Evolutionary conservation across 2,888 invertebrate genomes (phyloP).

Genomic region (Epinotia brunnichana): DNA sequence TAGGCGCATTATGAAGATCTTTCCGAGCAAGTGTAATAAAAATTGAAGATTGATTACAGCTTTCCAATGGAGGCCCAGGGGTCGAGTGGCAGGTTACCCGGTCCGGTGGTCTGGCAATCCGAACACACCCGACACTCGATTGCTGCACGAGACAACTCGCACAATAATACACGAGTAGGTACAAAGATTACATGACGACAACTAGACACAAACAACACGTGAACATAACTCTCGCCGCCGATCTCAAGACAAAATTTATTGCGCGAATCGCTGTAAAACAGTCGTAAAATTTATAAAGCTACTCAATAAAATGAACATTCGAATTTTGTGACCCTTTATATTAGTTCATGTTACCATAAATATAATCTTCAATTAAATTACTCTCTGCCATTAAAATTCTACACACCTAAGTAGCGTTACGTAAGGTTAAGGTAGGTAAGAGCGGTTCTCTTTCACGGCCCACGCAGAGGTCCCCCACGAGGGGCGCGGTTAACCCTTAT

Average conservation of each 20-base stretch:
- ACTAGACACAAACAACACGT: constrained; percentile 58
- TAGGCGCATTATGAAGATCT: too few species aligned
- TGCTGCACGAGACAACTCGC: constrained; percentile 23
- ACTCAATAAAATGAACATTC: constrained; percentile 76
- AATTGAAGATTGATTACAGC: too few species aligned
- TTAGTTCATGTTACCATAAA: constrained; percentile 64
- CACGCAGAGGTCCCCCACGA: too few species aligned
- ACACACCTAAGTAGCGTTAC: neutral
- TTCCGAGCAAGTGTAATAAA: too few species aligned
- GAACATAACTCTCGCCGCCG: constrained; percentile 60
- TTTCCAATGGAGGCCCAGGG: too few species aligned
- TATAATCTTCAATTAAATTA: constrained; percentile 52
- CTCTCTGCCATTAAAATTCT: neutral
- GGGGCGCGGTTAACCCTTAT: too few species aligned
- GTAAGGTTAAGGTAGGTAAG: too few species aligned
- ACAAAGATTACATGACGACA: constrained; percentile 50
- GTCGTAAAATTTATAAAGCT: constrained; percentile 76
- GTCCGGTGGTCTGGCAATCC: too few species aligned
- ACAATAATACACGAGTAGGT: constrained; percentile 49
- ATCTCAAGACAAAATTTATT: constrained; percentile 69
- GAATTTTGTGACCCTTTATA: constrained; percentile 71
- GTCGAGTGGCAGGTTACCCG: too few species aligned
- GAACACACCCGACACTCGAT: neutral
- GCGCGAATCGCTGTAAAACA: constrained; percentile 74
- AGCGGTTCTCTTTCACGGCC: too few species aligned